Evolutionary conservation across 2,797 vertebrate genomes (phyloP), one percentile per base, ranked within the genome.

Genomic region (Rhinella marina): DNA sequence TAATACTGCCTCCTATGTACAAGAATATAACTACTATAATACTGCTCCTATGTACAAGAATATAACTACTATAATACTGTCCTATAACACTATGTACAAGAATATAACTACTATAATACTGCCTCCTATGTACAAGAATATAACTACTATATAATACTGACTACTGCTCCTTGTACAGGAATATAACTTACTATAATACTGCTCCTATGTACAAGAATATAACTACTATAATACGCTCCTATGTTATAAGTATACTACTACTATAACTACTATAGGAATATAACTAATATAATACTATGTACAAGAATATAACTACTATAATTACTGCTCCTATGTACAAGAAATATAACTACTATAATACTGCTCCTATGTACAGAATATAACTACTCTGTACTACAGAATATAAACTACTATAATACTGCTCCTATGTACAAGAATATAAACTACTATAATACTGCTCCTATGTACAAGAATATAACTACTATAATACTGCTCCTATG

Each of bases 21-120:
- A 29, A 17, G 27, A 70, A 70, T 70, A 32, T 32, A 32, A 19
- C 68, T 32, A n/a, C 61, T 11, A 64, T 64, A 64, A 64, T 64
- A n/a, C 61, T 64, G 21, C 61, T 9, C 17, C 61, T n/a, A n/a
- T n/a, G n/a, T n/a, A n/a, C n/a, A n/a, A n/a, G n/a, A n/a, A n/a
- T n/a, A n/a, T n/a, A n/a, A n/a, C n/a, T n/a, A n/a, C n/a, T n/a
- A n/a, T n/a, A n/a, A n/a, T n/a, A n/a, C n/a, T n/a, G n/a, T n/a
- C n/a, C n/a, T n/a, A n/a, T n/a, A n/a, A n/a, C n/a, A n/a, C 61
- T n/a, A 64, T n/a, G 7, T n/a, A 64, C 61, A 64, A n/a, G 61
- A 64, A 64, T 64, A 64, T 64, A 64, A 64, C 61, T 64, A 64
- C 61, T 64, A 64, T 64, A n/a, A 64, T 70, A 70, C 66, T 70